phyloP scores from a whole-genome alignment of 2,888 invertebrate genomes.

The Drosophila stalkeri region DNA sequence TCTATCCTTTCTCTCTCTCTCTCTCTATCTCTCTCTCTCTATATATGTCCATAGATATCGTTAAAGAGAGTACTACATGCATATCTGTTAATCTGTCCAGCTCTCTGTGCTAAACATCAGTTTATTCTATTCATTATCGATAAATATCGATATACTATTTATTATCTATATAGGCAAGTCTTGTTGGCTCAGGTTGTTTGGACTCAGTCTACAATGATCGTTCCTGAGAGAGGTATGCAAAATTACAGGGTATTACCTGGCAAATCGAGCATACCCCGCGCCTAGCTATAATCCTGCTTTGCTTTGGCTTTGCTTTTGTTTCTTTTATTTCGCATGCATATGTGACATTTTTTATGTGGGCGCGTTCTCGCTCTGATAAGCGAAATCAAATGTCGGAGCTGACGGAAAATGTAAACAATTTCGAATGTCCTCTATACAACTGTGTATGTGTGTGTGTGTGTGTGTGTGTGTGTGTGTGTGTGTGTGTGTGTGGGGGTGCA shows the following conservation, averaged over 20 bases:
- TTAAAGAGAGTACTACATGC: no score
- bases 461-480: not conserved
- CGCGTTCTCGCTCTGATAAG: slow-evolving; percentile 62
- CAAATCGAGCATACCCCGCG: not conserved
- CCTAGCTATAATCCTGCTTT: not conserved
- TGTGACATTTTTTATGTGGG: slow-evolving; percentile 67
- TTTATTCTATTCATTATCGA: not conserved
- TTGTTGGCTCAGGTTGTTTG: no score
- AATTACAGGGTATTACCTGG: not conserved
- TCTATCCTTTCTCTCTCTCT: no score
- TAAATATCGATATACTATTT: slow-evolving; percentile 2
- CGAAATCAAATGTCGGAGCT: slow-evolving; percentile 76
- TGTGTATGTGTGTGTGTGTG: slow-evolving; percentile 6
- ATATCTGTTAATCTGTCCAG: no score
- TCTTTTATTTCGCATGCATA: slow-evolving; percentile 33
- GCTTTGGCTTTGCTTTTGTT: slow-evolving; percentile 20
- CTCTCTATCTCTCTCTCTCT: no score
- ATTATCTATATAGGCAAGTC: not conserved
- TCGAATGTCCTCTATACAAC: slow-evolving; percentile 47
- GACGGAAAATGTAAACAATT: slow-evolving; percentile 72
- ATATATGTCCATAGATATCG: no score
- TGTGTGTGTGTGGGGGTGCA: not conserved
- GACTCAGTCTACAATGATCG: not conserved
- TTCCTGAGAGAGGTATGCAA: not conserved
- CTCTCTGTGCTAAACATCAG: no score